phyloP scores from a whole-genome alignment of 2,888 invertebrate genomes.

The Pammene fasciana region DNA sequence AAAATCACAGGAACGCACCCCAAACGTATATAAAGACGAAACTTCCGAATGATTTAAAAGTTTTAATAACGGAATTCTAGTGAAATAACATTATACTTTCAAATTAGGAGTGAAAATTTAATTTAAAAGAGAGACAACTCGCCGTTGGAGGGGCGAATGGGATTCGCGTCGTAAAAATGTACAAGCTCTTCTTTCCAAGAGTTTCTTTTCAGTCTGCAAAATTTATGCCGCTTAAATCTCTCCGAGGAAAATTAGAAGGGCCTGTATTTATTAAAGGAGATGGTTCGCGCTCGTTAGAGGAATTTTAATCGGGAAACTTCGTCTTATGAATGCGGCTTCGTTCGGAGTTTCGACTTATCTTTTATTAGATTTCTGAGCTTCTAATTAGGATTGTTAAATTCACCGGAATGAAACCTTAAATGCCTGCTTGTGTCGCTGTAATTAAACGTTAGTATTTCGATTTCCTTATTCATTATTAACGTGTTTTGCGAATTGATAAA shows the following conservation, averaged over 20 bases:
- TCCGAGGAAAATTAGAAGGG: constrained; percentile 78
- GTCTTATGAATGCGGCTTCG: constrained; percentile 78
- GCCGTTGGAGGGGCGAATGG: constrained; percentile 77
- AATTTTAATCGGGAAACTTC: constrained; percentile 81
- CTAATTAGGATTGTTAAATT: constrained; percentile 77
- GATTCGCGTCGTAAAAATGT: constrained; percentile 81
- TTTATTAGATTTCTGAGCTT: constrained; percentile 76
- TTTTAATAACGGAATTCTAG: constrained; percentile 84
- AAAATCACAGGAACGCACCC: constrained; percentile 79
- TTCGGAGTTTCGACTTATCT: constrained; percentile 76
- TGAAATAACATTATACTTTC: constrained; percentile 85
- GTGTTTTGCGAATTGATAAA: constrained; percentile 5
- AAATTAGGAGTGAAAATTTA: constrained; percentile 85
- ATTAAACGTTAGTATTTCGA: constrained; percentile 39
- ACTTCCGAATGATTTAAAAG: constrained; percentile 83
- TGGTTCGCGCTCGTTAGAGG: constrained; percentile 79
- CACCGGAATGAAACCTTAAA: constrained; percentile 71
- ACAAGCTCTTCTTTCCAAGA: constrained; percentile 79
- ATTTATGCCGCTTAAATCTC: constrained; percentile 81
- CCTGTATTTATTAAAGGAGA: constrained; percentile 80
- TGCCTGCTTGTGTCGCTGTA: constrained; percentile 55
- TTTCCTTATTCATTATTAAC: constrained; percentile 28
- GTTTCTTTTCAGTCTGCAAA: constrained; percentile 81
- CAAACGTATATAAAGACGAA: constrained; percentile 66
- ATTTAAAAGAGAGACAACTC: constrained; percentile 84